A percentile compares a stretch with the other conserved stretches of the same genome.
Conservation (phyloP, 1,140 invertebrate species). For the Cotesia chilonis region DNA sequence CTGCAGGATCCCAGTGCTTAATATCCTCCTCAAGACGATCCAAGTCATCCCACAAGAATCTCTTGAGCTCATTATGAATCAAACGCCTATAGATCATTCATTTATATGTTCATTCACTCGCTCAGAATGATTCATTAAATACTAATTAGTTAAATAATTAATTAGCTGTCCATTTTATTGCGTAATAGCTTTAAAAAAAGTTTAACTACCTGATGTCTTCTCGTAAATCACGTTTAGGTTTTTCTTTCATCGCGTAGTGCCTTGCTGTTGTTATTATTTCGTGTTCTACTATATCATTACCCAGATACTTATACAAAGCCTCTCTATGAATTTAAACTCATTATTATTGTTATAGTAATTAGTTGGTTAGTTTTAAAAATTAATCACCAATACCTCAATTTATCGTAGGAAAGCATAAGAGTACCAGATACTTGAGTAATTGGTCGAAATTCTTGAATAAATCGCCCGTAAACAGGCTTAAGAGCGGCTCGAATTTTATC, state of each 20-base stretch:
- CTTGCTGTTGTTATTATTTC: slow-evolving; percentile 80
- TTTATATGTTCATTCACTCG: not conserved
- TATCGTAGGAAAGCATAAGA: slow-evolving; percentile 65
- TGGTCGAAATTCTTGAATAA: slow-evolving; percentile 74
- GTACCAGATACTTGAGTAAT: slow-evolving; percentile 56
- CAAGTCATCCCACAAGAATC: slow-evolving; percentile 74
- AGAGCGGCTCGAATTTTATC: slow-evolving; percentile 73
- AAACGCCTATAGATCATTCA: slow-evolving; percentile 59
- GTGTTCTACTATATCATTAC: slow-evolving; percentile 76
- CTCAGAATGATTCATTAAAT: slow-evolving; percentile 7
- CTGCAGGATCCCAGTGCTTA: slow-evolving; percentile 69
- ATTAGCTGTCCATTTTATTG: not conserved
- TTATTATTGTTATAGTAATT: slow-evolving; percentile 31
- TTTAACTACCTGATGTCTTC: slow-evolving; percentile 64
- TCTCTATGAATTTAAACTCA: slow-evolving; percentile 57
- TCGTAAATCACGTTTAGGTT: slow-evolving; percentile 57
- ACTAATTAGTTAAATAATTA: slow-evolving; percentile 31
- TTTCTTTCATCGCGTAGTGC: slow-evolving; percentile 65
- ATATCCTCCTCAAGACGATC: slow-evolving; percentile 74
- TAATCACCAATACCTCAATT: slow-evolving; percentile 65
- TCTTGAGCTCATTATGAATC: slow-evolving; percentile 75
- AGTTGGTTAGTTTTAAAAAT: slow-evolving; percentile 15
- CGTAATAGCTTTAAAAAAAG: not conserved
- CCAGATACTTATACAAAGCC: slow-evolving; percentile 68
- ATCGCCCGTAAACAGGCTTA: slow-evolving; percentile 76